Conservation (phyloP, 2,888 invertebrate genomes). For the Drosophila ustulata region DNA sequence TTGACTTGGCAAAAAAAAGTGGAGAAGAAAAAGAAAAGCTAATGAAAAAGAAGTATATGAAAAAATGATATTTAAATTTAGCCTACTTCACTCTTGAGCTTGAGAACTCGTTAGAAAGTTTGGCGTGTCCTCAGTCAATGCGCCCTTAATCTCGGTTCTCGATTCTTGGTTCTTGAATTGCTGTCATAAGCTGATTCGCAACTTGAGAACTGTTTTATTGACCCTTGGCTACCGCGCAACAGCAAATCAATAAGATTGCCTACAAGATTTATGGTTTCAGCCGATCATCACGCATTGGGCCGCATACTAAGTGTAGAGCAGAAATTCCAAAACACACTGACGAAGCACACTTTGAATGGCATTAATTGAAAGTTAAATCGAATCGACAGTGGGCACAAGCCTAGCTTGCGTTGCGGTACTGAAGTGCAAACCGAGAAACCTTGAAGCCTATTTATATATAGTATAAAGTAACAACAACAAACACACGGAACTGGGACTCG, state of each 20-base stretch:
- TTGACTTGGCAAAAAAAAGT: constrained; percentile 12
- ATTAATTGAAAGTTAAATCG: constrained; percentile 71
- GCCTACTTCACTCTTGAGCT: constrained; percentile 24
- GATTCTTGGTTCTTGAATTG: constrained; percentile 9
- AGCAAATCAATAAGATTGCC: constrained; percentile 58
- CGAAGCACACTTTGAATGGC: constrained; percentile 62
- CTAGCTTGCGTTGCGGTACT: constrained; percentile 31
- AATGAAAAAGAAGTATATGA: constrained; percentile 4
- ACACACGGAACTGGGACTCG: constrained; percentile 49
- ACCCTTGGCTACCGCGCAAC: constrained; percentile 21
- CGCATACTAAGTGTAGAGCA: constrained; percentile 67
- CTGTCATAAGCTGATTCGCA: not conserved
- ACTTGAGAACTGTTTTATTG: not conserved
- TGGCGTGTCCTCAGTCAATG: not conserved
- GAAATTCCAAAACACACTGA: constrained; percentile 33
- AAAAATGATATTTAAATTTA: constrained; percentile 42
- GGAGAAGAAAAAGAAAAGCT: not conserved
- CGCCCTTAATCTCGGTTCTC: constrained; percentile 46
- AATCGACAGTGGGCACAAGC: constrained; percentile 18
- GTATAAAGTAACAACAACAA: constrained; percentile 4
- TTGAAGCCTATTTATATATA: constrained; percentile 75
- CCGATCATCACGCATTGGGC: constrained; percentile 29
- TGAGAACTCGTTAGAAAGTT: constrained; percentile 69
- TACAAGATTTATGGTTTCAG: constrained; percentile 73
- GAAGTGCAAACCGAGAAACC: constrained; percentile 43